phyloP scores from a whole-genome alignment of 2,888 invertebrate genomes.

The Mesoligia furuncula region DNA sequence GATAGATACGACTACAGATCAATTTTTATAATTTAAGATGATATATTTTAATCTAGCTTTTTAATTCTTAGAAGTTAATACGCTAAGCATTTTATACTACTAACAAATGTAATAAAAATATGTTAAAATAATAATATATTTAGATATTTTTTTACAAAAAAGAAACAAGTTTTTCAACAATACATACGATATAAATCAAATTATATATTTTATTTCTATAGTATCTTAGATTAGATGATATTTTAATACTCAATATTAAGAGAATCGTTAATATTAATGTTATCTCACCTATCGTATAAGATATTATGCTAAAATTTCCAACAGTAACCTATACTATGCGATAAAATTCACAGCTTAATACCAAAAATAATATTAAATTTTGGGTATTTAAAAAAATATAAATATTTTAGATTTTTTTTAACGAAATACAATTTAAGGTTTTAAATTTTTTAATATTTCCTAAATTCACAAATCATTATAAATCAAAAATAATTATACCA shows the following conservation, averaged over 20 bases:
- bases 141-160: constrained; percentile 26
- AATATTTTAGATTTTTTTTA: background rate
- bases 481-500: background rate
- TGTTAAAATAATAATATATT: background rate
- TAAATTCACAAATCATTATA: background rate
- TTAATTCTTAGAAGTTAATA: constrained; percentile 29
- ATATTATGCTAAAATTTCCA: constrained; percentile 10
- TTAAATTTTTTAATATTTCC: too few species aligned
- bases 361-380: background rate
- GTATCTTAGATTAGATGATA: constrained; percentile 24
- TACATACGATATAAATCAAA: constrained; percentile 2
- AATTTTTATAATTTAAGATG: constrained; percentile 24
- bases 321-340: constrained; percentile 6
- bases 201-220: background rate
- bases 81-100: constrained; percentile 38
- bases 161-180: constrained; percentile 2
- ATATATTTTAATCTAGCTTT: constrained; percentile 36
- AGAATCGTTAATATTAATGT: background rate
- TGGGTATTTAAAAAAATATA: too few species aligned
- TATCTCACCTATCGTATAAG: background rate
- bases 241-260: constrained; percentile 35
- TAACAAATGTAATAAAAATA: background rate
- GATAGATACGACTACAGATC: constrained; percentile 45
- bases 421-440: background rate
- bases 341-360: constrained; percentile 14